Evolutionary conservation across 2,113 vertebrate species (phyloP).

Genomic region (Tachycineta bicolor): DNA sequence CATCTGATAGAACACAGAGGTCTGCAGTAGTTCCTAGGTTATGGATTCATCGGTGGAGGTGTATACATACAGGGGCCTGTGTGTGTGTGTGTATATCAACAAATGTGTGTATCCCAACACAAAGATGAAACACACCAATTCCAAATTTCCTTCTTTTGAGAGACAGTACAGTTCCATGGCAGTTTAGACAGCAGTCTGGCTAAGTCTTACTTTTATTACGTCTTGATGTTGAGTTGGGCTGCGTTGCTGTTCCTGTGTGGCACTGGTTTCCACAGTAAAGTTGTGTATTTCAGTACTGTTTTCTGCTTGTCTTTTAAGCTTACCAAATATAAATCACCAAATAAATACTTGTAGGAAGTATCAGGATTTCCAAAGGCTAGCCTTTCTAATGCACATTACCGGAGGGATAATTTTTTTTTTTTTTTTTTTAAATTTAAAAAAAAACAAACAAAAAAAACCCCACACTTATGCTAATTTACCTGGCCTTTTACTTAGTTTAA

Average conservation of each 20-base stretch:
- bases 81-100: fast-evolving
- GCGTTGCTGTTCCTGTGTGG: fast-evolving
- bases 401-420: background rate
- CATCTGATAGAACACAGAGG: background rate
- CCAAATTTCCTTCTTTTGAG: background rate
- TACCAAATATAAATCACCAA: background rate
- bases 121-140: background rate
- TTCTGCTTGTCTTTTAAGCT: background rate
- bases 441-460: too few relatives aligned
- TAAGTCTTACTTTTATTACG: background rate
- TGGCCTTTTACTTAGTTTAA: background rate
- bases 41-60: background rate
- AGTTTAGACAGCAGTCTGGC: background rate
- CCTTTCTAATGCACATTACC: background rate
- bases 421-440: too few relatives aligned
- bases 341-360: background rate
- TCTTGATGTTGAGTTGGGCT: fast-evolving
- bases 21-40: background rate
- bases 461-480: background rate
- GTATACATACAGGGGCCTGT: background rate
- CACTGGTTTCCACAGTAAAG: background rate
- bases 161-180: background rate
- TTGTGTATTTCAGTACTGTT: background rate
- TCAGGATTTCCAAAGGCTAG: background rate
- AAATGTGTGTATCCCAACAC: background rate